Conservation (phyloP, 2,797 vertebrate species). For the Euthynnus affinis region DNA sequence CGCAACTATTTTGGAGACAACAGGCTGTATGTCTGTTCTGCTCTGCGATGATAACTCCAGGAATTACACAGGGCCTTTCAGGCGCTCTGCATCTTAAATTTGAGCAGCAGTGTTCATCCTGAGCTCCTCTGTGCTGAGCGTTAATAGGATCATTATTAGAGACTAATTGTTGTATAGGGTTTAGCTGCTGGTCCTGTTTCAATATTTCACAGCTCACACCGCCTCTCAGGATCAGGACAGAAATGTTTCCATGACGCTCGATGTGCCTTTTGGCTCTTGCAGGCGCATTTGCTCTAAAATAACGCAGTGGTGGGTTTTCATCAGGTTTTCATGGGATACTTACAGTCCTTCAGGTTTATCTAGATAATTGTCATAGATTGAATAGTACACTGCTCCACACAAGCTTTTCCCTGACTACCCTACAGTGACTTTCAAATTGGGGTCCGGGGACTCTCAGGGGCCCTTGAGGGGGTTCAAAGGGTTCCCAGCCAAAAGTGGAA, state of each 20-base stretch:
- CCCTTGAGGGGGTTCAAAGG: too few species aligned
- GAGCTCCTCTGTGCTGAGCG: not conserved
- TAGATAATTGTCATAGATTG: not conserved
- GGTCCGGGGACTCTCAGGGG: too few species aligned
- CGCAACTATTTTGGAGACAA: not conserved
- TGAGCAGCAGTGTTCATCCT: not conserved
- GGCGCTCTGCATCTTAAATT: not conserved
- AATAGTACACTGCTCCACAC: not conserved
- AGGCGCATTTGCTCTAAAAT: constrained; percentile 24
- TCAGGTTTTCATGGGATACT: not conserved
- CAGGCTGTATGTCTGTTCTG: not conserved
- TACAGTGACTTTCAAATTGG: too few species aligned
- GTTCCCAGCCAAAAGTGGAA: too few species aligned
- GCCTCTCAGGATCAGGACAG: constrained; percentile 37
- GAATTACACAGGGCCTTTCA: constrained; percentile 38
- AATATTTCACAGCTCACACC: constrained; percentile 20
- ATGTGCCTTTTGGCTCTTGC: constrained; percentile 39
- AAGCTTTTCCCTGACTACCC: not conserved
- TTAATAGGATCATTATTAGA: not conserved
- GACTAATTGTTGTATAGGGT: not conserved
- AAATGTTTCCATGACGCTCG: constrained; percentile 66
- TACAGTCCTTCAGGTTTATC: not conserved
- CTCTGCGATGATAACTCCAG: constrained; percentile 23
- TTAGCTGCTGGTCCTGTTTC: not conserved
- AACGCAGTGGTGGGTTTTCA: not conserved